Percentiles rank a stretch among this genome's conserved stretches.
Conservation (phyloP, 2,113 vertebrate genomes). For the Pterophyllum scalare region DNA sequence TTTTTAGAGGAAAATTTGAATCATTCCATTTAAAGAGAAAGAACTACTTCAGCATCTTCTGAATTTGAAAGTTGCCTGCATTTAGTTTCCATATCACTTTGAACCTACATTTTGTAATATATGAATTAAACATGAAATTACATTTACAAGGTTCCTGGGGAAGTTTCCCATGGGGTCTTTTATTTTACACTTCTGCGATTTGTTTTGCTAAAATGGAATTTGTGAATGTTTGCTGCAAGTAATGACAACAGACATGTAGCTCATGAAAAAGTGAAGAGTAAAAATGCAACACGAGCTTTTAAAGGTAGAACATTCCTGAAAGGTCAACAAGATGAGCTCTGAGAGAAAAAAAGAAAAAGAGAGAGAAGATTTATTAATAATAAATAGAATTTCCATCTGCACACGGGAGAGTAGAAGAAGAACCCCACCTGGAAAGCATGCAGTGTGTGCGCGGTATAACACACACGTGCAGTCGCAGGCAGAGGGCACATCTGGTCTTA, state of each 20-base stretch:
- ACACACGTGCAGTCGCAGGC: neutral
- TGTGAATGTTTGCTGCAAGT: conserved; percentile 55
- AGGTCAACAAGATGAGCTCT: conserved; percentile 66
- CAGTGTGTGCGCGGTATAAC: conserved; percentile 7
- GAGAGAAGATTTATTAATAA: conserved; percentile 69
- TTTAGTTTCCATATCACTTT: conserved; percentile 2
- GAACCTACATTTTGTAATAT: conserved; percentile 13
- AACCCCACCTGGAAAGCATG: conserved; percentile 52
- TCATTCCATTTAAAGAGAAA: neutral
- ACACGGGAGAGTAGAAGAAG: conserved; percentile 44
- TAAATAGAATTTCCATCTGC: conserved; percentile 65
- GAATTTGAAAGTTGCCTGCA: neutral
- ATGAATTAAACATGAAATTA: conserved; percentile 31
- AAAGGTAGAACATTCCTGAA: conserved; percentile 58
- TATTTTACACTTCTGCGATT: conserved; percentile 43
- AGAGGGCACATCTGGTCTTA: conserved; percentile 12
- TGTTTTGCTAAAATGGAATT: conserved; percentile 54
- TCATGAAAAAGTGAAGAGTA: conserved; percentile 76
- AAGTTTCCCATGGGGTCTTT: conserved; percentile 44
- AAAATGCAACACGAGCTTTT: conserved; percentile 73
- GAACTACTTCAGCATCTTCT: neutral
- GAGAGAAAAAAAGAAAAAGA: neutral
- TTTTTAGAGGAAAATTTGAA: neutral
- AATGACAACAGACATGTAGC: conserved; percentile 55
- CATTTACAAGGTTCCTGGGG: conserved; percentile 6